Evolutionary conservation across 2,797 vertebrate genomes (phyloP).

Genomic region (Vespertilio murinus): DNA sequence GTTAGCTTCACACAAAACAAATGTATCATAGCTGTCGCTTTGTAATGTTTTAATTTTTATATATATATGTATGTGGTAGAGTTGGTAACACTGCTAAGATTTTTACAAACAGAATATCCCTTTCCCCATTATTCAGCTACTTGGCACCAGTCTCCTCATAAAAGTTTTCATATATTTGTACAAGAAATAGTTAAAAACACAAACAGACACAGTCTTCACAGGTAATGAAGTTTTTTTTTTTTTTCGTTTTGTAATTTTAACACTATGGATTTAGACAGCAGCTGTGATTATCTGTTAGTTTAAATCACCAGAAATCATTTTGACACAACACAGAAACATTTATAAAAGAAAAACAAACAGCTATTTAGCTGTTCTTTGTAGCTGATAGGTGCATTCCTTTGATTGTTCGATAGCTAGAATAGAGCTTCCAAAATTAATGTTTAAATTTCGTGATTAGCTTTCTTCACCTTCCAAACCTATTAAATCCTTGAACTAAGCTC

Average conservation of each 20-base stretch:
- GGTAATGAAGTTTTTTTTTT: constrained; percentile 94
- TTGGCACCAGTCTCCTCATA: constrained; percentile 99
- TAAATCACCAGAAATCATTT: constrained; percentile 99
- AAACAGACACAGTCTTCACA: constrained; percentile 99
- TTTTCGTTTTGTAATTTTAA: constrained; percentile 98
- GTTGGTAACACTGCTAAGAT: constrained; percentile 99
- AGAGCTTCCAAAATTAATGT: constrained; percentile 85
- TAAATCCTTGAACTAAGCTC: constrained; percentile 77
- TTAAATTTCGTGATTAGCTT: constrained; percentile 78
- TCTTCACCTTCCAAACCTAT: constrained; percentile 78
- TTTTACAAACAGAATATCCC: constrained; percentile 97
- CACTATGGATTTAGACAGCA: constrained; percentile 99
- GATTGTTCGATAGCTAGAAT: constrained; percentile 89
- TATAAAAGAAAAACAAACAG: constrained; percentile 88
- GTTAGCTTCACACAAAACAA: constrained; percentile 97
- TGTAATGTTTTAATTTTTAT: constrained; percentile 98
- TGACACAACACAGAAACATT: constrained; percentile 99
- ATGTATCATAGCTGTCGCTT: constrained; percentile 98
- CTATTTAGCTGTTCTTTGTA: constrained; percentile 94
- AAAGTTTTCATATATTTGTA: constrained; percentile 99
- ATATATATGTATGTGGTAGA: constrained; percentile 89
- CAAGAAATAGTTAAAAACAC: constrained; percentile 99
- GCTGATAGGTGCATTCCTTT: constrained; percentile 99
- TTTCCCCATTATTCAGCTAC: constrained; percentile 97
- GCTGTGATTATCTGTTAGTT: constrained; percentile 99